Evolutionary conservation across 2,797 vertebrate species (phyloP).

Genomic region (Loriculus beryllinus): DNA sequence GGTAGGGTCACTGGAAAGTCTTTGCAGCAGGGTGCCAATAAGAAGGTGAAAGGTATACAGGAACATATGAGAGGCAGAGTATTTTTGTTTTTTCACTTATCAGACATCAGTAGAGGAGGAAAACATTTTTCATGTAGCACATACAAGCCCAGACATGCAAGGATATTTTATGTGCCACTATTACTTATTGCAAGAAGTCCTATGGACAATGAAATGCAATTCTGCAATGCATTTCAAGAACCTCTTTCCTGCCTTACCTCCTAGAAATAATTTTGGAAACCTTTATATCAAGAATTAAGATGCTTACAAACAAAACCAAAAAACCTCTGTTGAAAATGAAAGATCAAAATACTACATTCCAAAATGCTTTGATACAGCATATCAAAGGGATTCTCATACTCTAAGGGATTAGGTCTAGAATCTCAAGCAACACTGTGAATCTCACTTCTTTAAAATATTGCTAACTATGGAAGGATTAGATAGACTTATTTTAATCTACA

Average conservation of each 20-base stretch:
- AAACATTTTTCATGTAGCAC: neutral
- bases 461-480: neutral
- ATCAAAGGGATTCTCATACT: neutral
- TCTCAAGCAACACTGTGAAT: neutral
- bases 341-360: neutral
- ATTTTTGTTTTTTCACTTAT: neutral
- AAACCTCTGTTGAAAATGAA: neutral
- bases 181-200: neutral
- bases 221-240: neutral
- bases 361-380: neutral
- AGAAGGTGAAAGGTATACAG: neutral
- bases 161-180: neutral
- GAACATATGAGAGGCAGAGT: neutral
- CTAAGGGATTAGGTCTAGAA: neutral
- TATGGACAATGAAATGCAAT: neutral
- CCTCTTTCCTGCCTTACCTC: neutral
- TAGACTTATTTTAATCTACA: neutral
- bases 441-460: neutral
- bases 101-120: neutral
- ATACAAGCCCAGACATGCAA: neutral
- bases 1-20: neutral
- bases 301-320: neutral
- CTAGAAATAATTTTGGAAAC: neutral
- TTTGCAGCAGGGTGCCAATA: neutral
- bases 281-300: neutral